These are phyloP conservation scores for Bombus pyrosoma DNA, from an alignment of 1,140 invertebrate genomes.

Conservation along the genomic window DNA sequence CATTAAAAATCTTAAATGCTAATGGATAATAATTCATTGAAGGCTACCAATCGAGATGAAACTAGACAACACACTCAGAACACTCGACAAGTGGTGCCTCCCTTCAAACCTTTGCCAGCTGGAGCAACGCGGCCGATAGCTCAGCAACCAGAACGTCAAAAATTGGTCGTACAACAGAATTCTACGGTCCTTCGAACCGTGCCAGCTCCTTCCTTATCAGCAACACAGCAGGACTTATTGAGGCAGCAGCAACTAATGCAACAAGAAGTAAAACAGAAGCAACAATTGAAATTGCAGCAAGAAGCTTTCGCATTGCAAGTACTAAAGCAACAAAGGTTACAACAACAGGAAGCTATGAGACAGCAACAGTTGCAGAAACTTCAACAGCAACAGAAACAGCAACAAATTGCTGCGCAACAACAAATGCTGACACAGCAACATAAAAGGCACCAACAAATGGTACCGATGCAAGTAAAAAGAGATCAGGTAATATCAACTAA, in stretches of 20 bases:
- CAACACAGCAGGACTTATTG: conserved; percentile 74
- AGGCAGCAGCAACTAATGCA: conserved; percentile 76
- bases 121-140: conserved; percentile 82
- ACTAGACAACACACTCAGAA: conserved; percentile 45
- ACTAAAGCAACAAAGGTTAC: conserved; percentile 80
- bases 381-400: conserved; percentile 59
- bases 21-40: conserved; percentile 16
- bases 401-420: conserved; percentile 72
- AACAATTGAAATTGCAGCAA: conserved; percentile 74
- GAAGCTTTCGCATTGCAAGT: conserved; percentile 75
- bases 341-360: conserved; percentile 79
- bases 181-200: conserved; percentile 73
- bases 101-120: conserved; percentile 89
- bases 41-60: conserved; percentile 66
- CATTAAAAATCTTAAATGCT: too few relatives aligned
- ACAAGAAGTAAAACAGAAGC: conserved; percentile 74
- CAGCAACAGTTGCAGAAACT: conserved; percentile 75
- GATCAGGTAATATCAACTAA: conserved; percentile 69
- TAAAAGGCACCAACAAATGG: conserved; percentile 60
- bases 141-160: conserved; percentile 81
- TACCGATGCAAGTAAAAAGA: conserved; percentile 74
- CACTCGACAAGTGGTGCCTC: conserved; percentile 82
- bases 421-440: conserved; percentile 72
- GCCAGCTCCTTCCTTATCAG: conserved; percentile 70
- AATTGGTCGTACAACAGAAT: conserved; percentile 76